Percentiles rank a stretch among this genome's conserved stretches.
phyloP scores from a whole-genome alignment of 2,113 vertebrate genomes.

The Murina feae region DNA sequence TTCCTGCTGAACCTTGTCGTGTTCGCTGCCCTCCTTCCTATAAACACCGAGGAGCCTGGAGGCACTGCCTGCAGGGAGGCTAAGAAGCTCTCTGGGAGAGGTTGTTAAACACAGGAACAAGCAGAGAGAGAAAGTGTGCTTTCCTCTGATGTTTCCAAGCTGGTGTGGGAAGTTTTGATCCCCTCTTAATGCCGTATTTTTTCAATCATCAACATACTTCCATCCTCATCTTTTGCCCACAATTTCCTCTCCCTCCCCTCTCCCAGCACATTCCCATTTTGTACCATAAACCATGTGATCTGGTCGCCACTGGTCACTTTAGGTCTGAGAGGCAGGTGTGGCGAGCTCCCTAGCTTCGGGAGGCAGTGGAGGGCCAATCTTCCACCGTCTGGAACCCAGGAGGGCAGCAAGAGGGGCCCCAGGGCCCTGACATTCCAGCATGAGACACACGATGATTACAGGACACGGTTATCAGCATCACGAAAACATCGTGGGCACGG shows the following conservation, averaged over 20 bases:
- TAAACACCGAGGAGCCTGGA: neutral
- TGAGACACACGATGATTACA: too few relatives aligned
- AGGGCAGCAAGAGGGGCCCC: neutral
- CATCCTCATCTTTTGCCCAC: neutral
- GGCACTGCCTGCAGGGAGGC: neutral
- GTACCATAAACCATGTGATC: accelerated
- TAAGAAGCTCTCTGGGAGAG: neutral
- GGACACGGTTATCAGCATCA: neutral
- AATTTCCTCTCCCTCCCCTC: neutral
- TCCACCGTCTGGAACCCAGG: accelerated
- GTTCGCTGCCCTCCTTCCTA: neutral
- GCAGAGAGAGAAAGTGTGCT: neutral
- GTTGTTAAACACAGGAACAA: neutral
- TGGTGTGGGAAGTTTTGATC: neutral
- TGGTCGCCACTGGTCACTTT: neutral
- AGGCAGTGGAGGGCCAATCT: neutral
- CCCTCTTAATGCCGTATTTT: neutral
- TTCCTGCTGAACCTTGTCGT: too few relatives aligned
- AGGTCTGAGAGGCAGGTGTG: neutral
- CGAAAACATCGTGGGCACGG: too few relatives aligned
- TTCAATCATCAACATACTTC: neutral
- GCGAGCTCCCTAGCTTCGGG: neutral
- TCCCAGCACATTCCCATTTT: neutral
- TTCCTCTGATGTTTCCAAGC: too few relatives aligned
- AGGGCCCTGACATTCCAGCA: neutral